Conservation (phyloP, 2,888 invertebrate species). For the Drosophila mettleri region DNA sequence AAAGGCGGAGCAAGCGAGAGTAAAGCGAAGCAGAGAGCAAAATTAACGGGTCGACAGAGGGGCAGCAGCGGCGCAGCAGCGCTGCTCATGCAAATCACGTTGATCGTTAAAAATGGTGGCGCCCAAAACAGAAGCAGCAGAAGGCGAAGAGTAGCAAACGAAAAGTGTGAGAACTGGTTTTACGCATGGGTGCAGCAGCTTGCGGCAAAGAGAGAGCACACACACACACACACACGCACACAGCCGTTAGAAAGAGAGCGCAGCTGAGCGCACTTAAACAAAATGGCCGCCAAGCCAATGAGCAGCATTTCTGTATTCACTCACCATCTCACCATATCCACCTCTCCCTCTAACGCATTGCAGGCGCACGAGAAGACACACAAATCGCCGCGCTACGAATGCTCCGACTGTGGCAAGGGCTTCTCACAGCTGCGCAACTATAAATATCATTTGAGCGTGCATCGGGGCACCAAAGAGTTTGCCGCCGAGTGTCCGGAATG, state of each 20-base stretch:
- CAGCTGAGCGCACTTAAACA: conserved; percentile 39
- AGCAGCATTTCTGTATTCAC: conserved; percentile 14
- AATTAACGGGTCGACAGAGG: background rate
- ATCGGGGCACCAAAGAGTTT: conserved; percentile 93
- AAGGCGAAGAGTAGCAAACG: background rate
- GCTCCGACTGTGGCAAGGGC: conserved; percentile 91
- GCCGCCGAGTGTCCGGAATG: conserved; percentile 90
- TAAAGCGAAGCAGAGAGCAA: background rate
- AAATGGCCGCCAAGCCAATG: conserved; percentile 69
- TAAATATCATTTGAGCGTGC: conserved; percentile 93
- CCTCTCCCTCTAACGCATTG: conserved; percentile 24
- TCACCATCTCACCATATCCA: conserved; percentile 2
- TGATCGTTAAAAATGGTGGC: conserved; percentile 71
- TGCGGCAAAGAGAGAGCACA: conserved; percentile 3
- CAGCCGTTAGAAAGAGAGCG: conserved; percentile 57
- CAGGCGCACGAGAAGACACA: conserved; percentile 85
- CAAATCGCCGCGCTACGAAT: conserved; percentile 87
- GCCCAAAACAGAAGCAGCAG: conserved; percentile 62
- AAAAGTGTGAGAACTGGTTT: conserved; percentile 65
- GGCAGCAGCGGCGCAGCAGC: background rate
- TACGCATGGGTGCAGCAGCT: conserved; percentile 77
- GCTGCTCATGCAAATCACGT: conserved; percentile 65
- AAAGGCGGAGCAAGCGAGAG: conserved; percentile 42
- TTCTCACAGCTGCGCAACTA: conserved; percentile 94
- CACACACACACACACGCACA: conserved; percentile 12